A percentile compares a stretch with the other conserved stretches of the same genome.
phyloP scores from a whole-genome alignment of 2,888 invertebrate species.

The Leptodirus hochenwartii region DNA sequence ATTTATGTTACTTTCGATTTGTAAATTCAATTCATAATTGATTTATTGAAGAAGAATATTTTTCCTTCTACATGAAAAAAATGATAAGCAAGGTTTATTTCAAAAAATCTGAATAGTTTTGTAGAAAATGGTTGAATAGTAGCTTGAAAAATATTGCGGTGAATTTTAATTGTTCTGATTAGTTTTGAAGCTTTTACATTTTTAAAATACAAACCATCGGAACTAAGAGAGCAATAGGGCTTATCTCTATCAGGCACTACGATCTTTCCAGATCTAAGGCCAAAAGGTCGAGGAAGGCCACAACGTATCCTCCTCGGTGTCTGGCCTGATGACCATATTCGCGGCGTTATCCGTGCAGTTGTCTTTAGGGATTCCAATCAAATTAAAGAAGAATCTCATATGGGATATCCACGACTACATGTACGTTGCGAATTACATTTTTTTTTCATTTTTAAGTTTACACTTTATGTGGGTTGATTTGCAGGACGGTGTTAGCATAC shows the following conservation, averaged over 20 bases:
- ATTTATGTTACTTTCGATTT: too few species aligned
- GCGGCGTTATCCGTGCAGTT: conserved; percentile 80
- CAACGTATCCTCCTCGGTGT: conserved; percentile 80
- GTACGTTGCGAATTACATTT: conserved; percentile 25
- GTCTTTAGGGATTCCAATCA: conserved; percentile 79
- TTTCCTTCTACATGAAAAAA: background rate
- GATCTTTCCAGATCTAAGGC: conserved; percentile 55
- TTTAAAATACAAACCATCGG: too few species aligned
- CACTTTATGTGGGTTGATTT: too few species aligned
- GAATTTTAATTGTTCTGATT: too few species aligned
- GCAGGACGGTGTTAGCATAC: conserved; percentile 42
- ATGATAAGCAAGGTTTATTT: conserved; percentile 2
- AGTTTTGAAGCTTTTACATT: too few species aligned
- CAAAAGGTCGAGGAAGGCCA: conserved; percentile 79
- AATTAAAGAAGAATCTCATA: conserved; percentile 53
- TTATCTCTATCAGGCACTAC: too few species aligned
- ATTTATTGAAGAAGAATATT: conserved; percentile 1
- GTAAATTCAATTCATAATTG: conserved; percentile 1
- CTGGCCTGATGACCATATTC: conserved; percentile 89
- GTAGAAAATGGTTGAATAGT: background rate
- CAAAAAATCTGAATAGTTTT: background rate
- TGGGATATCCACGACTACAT: conserved; percentile 41
- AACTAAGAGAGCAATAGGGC: too few species aligned
- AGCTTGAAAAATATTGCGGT: too few species aligned
- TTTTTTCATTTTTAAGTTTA: too few species aligned